A percentile compares a stretch with the other conserved stretches of the same genome.
Evolutionary conservation across 2,888 invertebrate species (phyloP).

Genomic region (Oscheius sp.): DNA sequence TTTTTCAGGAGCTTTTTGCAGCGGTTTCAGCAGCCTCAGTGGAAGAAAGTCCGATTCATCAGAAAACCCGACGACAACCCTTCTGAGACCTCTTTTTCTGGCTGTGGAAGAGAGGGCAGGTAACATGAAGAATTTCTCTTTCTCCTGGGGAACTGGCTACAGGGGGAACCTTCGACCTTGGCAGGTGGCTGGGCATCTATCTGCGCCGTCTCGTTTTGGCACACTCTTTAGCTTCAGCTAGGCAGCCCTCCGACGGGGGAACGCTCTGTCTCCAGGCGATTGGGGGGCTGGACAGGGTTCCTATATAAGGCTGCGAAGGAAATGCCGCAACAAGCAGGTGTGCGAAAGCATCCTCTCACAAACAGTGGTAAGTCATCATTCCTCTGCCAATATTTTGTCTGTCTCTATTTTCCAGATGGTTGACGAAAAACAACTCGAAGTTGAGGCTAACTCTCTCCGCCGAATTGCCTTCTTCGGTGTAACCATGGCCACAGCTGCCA

Average conservation of each 20-base stretch:
- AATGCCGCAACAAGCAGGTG: not conserved
- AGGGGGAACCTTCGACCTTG: not conserved
- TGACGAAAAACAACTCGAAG: conserved; percentile 53
- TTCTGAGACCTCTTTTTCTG: too few species aligned
- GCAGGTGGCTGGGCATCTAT: too few species aligned
- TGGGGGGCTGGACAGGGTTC: not conserved
- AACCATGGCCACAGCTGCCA: conserved; percentile 58
- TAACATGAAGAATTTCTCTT: too few species aligned
- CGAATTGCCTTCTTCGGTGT: conserved; percentile 62
- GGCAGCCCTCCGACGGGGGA: not conserved
- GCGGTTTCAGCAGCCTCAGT: not conserved
- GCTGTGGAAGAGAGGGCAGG: too few species aligned
- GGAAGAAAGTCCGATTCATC: not conserved
- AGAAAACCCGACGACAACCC: too few species aligned
- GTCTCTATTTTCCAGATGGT: conserved; percentile 16
- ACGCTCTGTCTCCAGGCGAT: not conserved
- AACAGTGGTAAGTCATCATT: not conserved
- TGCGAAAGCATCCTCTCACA: not conserved
- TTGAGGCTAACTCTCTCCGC: conserved; percentile 57
- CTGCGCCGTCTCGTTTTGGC: not conserved
- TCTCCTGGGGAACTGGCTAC: too few species aligned
- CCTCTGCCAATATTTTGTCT: not conserved
- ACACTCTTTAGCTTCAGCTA: not conserved
- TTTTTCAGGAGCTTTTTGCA: not conserved
- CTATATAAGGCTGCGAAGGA: not conserved